Evolutionary conservation across 2,888 invertebrate species (phyloP).

Genomic region (Digitonthophagus gazella): DNA sequence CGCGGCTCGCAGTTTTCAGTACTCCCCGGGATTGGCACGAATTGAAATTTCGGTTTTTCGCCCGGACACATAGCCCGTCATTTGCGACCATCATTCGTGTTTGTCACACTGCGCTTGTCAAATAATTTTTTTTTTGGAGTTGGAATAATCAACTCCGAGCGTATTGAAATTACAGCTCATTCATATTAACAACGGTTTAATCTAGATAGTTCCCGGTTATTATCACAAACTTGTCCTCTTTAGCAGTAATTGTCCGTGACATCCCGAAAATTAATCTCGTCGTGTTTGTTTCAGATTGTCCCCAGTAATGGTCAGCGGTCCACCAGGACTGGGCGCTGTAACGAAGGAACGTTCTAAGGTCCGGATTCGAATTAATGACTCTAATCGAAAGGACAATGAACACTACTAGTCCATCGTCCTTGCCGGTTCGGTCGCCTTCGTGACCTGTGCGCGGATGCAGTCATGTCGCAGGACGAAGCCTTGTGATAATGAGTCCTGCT

Average conservation of each 20-base stretch:
- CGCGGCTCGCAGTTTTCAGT: conserved; percentile 2
- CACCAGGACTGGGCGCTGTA: conserved; percentile 24
- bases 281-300: conserved; percentile 18
- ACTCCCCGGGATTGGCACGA: neutral
- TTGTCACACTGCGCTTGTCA: neutral
- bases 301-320: conserved; percentile 19
- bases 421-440: conserved; percentile 1
- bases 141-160: neutral
- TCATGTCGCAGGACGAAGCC: conserved; percentile 33
- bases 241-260: conserved; percentile 11
- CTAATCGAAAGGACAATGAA: conserved; percentile 26
- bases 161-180: too few species aligned
- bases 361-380: conserved; percentile 28
- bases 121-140: neutral
- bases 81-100: neutral
- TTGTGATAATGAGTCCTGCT: conserved; percentile 37
- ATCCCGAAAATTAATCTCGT: neutral
- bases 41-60: neutral
- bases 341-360: conserved; percentile 31
- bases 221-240: conserved; percentile 8
- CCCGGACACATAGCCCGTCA: neutral
- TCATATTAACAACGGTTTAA: too few species aligned
- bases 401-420: neutral
- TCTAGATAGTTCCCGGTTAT: too few species aligned
- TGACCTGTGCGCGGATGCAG: conserved; percentile 32